Conservation (phyloP, 2,888 invertebrate species). For the Panzeria rudis region DNA sequence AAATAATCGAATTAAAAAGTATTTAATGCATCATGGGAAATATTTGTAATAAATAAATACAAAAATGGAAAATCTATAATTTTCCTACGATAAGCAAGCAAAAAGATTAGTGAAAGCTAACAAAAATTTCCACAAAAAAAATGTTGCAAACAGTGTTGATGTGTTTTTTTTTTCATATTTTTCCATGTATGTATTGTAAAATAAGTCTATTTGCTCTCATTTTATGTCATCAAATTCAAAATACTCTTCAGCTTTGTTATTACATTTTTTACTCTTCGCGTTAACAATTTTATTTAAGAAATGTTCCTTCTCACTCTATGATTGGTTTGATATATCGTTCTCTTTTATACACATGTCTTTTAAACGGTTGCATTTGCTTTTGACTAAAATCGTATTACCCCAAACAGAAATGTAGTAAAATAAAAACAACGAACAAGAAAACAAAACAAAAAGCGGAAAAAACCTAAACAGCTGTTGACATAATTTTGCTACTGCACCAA, state of each 20-base stretch:
- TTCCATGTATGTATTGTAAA: constrained; percentile 1
- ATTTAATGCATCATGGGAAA: not conserved
- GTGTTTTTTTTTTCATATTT: constrained; percentile 38
- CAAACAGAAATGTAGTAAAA: not conserved
- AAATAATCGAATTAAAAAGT: not conserved
- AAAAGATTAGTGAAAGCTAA: constrained; percentile 67
- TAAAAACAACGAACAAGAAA: constrained; percentile 45
- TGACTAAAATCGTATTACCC: not conserved
- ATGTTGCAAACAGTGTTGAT: constrained; percentile 67
- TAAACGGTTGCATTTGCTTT: not conserved
- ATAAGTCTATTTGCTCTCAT: constrained; percentile 28
- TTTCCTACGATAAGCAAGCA: not conserved
- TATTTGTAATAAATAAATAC: not conserved
- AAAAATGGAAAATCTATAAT: constrained; percentile 46
- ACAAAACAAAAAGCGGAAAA: constrained; percentile 57
- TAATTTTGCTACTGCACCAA: constrained; percentile 66
- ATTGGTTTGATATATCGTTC: not conserved
- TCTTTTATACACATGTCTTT: constrained; percentile 7
- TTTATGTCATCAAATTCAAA: constrained; percentile 1
- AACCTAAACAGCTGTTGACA: constrained; percentile 70
- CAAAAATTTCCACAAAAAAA: constrained; percentile 44
- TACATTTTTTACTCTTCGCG: constrained; percentile 14
- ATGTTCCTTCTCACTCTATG: constrained; percentile 4
- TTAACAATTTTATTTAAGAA: constrained; percentile 17
- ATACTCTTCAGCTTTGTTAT: constrained; percentile 35